A percentile compares a stretch with the other conserved stretches of the same genome.
These are phyloP conservation scores for Hippocampus kuda DNA, from an alignment of 2,797 vertebrate genomes.

Conservation along the genomic window DNA sequence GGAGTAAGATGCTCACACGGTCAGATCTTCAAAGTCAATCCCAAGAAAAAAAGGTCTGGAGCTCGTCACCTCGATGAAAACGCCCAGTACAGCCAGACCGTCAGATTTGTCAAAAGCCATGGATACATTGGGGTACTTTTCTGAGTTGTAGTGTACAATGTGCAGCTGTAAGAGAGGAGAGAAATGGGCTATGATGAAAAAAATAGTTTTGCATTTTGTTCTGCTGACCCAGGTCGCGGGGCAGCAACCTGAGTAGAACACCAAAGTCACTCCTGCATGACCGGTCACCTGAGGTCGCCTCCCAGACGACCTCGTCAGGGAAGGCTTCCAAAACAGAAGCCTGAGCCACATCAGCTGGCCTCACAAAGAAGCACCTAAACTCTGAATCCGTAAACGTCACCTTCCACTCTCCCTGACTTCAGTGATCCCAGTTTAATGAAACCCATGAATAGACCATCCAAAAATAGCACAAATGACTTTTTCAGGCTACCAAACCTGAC, in stretches of 20 bases:
- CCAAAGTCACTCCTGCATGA: too few species aligned
- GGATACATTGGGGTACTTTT: constrained; percentile 73
- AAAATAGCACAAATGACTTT: too few species aligned
- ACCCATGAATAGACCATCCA: too few species aligned
- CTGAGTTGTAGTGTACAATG: constrained; percentile 92
- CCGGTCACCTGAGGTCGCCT: too few species aligned
- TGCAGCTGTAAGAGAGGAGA: constrained; percentile 74
- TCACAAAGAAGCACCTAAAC: too few species aligned
- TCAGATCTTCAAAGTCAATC: background rate
- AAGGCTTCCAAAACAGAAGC: too few species aligned
- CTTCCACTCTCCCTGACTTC: too few species aligned
- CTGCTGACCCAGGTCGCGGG: background rate
- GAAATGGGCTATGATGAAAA: constrained; percentile 9
- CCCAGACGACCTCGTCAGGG: too few species aligned
- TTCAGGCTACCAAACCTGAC: background rate
- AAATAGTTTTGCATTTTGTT: background rate
- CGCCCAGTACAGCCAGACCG: constrained; percentile 84
- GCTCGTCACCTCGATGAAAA: constrained; percentile 84
- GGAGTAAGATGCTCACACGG: constrained; percentile 1
- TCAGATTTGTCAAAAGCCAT: constrained; percentile 77
- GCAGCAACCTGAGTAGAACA: background rate
- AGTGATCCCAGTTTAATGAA: too few species aligned
- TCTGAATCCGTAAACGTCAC: too few species aligned
- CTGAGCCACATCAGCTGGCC: too few species aligned
- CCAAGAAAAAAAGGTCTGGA: background rate